Evolutionary conservation across 2,113 vertebrate genomes (phyloP).

Genomic region (Dicaeum eximium): DNA sequence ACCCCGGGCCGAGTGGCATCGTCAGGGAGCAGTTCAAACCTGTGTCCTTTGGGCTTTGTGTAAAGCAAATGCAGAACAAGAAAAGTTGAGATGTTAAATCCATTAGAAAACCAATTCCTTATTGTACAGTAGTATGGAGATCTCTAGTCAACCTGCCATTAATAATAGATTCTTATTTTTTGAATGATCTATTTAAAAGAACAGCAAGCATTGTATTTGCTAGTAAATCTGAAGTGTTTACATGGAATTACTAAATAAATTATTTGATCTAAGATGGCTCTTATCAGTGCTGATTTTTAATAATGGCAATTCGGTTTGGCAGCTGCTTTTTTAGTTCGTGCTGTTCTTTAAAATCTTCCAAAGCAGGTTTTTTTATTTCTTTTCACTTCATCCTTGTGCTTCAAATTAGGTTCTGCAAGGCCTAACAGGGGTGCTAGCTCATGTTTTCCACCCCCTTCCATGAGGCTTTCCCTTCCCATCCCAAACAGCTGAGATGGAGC

Average conservation of each 20-base stretch:
- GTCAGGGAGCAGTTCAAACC: slow-evolving; percentile 46
- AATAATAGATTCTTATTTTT: slow-evolving; percentile 70
- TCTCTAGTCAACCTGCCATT: slow-evolving; percentile 67
- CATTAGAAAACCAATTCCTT: slow-evolving; percentile 50
- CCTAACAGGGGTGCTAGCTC: neutral
- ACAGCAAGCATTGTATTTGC: slow-evolving; percentile 67
- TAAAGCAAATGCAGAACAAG: slow-evolving; percentile 46
- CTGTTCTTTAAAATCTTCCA: slow-evolving; percentile 48
- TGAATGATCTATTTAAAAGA: slow-evolving; percentile 65
- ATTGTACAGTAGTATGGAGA: slow-evolving; percentile 66
- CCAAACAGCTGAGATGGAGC: neutral
- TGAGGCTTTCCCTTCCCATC: neutral
- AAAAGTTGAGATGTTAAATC: slow-evolving; percentile 53
- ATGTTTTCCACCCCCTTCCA: neutral
- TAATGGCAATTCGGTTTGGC: slow-evolving; percentile 23
- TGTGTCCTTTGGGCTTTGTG: slow-evolving; percentile 61
- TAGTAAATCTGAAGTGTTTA: slow-evolving; percentile 69
- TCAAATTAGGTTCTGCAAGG: neutral
- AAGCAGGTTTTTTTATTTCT: neutral
- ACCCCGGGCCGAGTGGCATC: slow-evolving; percentile 34
- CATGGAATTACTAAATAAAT: slow-evolving; percentile 67
- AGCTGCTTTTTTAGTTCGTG: slow-evolving; percentile 10
- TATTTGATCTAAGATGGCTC: slow-evolving; percentile 67
- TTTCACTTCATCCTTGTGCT: neutral
- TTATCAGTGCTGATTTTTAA: slow-evolving; percentile 67